Base-by-base conservation (phyloP, 2,888 invertebrate genomes). In the Hirtodrosophila alboralis region DNA sequence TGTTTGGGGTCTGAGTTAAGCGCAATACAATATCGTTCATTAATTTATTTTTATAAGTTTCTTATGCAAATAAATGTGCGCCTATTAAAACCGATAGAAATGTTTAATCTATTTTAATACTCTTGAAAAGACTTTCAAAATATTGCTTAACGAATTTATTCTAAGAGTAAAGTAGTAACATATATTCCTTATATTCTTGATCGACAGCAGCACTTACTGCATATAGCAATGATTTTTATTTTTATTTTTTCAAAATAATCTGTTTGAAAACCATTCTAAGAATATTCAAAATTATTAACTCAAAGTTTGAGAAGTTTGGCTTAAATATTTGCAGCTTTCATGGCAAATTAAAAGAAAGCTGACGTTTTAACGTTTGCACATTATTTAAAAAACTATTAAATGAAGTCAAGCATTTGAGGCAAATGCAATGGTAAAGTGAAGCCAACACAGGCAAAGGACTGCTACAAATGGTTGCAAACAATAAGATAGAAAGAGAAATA, bases 361-460 rank as follows among this genome's bases (percentile, higher is more conserved):
- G 48, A 10, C 12, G 16, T 30, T 23, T 16, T 36, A 41, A 43
- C 27, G 38, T 13, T 9, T 37, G 40, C 52, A 51, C 61, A 57
- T 62, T 56, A 52, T 66, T 69, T 52, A 57, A 61, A 63, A 63
- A 59, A 59, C 84, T 76, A 75, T 74, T 65, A 86, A 71, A 59
- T 49, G 28, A 64, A 73, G 64, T 85, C 76, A 70, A 59, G 60
- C 58, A 60, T 48, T 57, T 48, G 53, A 34, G 45, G 21, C 26
- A 53, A n/a, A n/a, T n/a, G 53, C 38, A 53, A 54, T n/a, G 38
- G 21, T 51, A 53, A 41, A 45, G 27, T 49, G 48, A 47, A 48
- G 73, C 13, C 41, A 43, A 54, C 13, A 31, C 9, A 23, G 34
- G n/a, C 41, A 26, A 37, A 48, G 31, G 23, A 21, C 4, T 38